Base-by-base conservation (phyloP, 1,140 invertebrate species). In the Amphibalanus amphitrite region DNA sequence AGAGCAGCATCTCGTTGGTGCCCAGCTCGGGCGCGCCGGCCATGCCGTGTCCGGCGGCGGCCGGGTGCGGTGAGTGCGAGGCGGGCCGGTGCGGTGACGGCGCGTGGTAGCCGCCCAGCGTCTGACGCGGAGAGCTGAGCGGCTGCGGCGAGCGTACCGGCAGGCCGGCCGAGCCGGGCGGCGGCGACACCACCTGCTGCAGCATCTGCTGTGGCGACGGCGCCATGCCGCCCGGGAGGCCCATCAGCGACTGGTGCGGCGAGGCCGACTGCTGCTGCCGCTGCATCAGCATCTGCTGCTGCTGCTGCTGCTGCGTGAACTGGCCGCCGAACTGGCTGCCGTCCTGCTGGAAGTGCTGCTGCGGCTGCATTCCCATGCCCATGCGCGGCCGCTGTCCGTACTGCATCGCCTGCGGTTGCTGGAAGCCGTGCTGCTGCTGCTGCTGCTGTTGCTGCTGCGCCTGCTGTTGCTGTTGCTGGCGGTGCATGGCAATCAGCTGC, bases 181-280 rank as follows among this genome's bases (percentile, higher is more conserved):
- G 88, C 68, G 90, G 90, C 75, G 89, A 89, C 70, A 89, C 82
- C 6, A 91, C 87, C 74, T 87, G 86, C 76, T 89, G 87, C 83
- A 90, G 87, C 76, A 90, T 80, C 72, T 87, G 84, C 75, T 86
- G 87, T 73, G 81, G 83, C 75, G 80, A 79, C 47, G 47, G 47
- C 47, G 47, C 47, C 47, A 59, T 59, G 47, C 47, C 47, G 47
- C 47, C 47, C 74, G 83, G 84, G 40, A 75, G 78, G 29, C 88
- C 89, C 85, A 90, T 89, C 71, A 89, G 87, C 72, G 87, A 86
- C 75, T 89, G 86, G 69, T 89, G 87, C 74, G 86, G 85, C 47
- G 86, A 86, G 10, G 47, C 85, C 10, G 86, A 85, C 6, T 86
- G 85, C 26, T 85, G 85, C 74, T 81, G 76, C 71, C 81, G 80